Evolutionary conservation across 1,140 invertebrate species (phyloP).

Genomic region (Drosophila tristis): DNA sequence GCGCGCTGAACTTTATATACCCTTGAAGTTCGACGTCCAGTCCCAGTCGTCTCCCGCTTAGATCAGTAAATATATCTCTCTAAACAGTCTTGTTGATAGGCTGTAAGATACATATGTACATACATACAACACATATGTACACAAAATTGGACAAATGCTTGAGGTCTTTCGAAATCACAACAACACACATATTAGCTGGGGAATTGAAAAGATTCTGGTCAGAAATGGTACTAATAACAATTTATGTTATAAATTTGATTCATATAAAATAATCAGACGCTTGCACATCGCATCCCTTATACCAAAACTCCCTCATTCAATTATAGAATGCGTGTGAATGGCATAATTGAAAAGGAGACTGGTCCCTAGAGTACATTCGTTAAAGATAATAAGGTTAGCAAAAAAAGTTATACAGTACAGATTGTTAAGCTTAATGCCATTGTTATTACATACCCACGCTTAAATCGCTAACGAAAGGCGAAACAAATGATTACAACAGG

Average conservation of each 20-base stretch:
- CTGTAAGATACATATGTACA: no score
- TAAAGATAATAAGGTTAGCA: conserved; percentile 80
- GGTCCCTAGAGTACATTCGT: conserved; percentile 74
- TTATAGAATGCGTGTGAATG: conserved; percentile 77
- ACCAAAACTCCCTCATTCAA: conserved; percentile 64
- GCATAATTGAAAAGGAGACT: conserved; percentile 76
- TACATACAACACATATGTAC: no score
- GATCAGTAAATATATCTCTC: no score
- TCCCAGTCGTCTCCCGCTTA: no score
- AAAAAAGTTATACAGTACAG: conserved; percentile 66
- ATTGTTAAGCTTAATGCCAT: conserved; percentile 70
- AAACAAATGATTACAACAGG: conserved; percentile 69
- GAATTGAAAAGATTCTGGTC: no score
- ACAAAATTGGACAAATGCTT: no score
- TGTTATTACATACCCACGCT: conserved; percentile 43
- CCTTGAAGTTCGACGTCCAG: no score
- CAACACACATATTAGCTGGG: no score
- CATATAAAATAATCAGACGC: conserved; percentile 25
- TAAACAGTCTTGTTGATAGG: no score
- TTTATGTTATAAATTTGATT: conserved; percentile 41
- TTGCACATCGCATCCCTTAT: conserved; percentile 2
- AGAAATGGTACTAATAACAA: background rate
- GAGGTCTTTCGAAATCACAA: no score
- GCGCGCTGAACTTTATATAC: no score
- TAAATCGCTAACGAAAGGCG: conserved; percentile 38